Percentiles rank a stretch among this genome's conserved stretches.
These are phyloP conservation scores for Sturmia bella DNA, from an alignment of 2,888 invertebrate genomes.

Conservation along the genomic window DNA sequence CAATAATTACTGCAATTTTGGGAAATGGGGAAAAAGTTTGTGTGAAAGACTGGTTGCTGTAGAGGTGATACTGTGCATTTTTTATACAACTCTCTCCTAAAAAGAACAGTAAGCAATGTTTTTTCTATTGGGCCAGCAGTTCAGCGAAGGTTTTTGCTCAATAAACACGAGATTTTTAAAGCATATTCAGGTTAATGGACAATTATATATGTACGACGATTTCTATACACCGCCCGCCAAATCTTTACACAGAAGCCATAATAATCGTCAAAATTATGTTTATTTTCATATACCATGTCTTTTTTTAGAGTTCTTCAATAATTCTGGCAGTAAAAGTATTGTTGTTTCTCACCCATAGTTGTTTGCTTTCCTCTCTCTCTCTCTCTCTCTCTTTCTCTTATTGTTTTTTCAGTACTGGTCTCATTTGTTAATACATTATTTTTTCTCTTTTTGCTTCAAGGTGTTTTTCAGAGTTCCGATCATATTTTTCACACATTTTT, in stretches of 20 bases:
- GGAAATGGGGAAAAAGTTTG: too few relatives aligned
- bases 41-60: too few relatives aligned
- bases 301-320: slow-evolving; percentile 45
- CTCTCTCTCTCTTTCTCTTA: slow-evolving; percentile 9
- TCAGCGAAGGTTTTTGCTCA: too few relatives aligned
- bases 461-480: slow-evolving; percentile 62
- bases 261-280: background rate
- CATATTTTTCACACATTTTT: slow-evolving; percentile 54
- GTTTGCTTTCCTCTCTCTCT: slow-evolving; percentile 35
- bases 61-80: too few relatives aligned
- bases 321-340: slow-evolving; percentile 57
- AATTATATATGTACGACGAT: too few relatives aligned
- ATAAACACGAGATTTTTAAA: too few relatives aligned
- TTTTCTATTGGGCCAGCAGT: too few relatives aligned
- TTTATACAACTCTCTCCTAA: too few relatives aligned
- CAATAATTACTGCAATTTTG: too few relatives aligned
- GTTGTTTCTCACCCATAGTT: slow-evolving; percentile 62
- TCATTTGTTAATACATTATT: slow-evolving; percentile 68
- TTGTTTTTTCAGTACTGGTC: slow-evolving; percentile 66
- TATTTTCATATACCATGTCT: slow-evolving; percentile 60
- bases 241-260: background rate
- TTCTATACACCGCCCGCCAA: background rate
- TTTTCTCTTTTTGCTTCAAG: slow-evolving; percentile 60
- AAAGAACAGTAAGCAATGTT: too few relatives aligned
- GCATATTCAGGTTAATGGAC: too few relatives aligned